Conservation (phyloP, 2,797 vertebrate genomes). For the Ceryle rudis region DNA sequence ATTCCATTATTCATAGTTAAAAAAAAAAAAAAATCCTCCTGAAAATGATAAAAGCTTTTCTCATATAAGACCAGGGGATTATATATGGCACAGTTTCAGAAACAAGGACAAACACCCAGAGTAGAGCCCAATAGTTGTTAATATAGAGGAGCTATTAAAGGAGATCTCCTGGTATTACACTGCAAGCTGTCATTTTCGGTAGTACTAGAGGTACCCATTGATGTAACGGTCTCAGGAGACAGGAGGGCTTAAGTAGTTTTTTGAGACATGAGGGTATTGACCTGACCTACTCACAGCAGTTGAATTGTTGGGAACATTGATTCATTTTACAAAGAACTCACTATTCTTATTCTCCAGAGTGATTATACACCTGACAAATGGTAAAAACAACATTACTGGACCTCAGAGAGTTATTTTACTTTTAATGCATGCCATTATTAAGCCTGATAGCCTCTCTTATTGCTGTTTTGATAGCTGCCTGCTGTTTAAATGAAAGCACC, state of each 20-base stretch:
- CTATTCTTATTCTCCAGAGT: constrained; percentile 74
- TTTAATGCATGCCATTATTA: constrained; percentile 62
- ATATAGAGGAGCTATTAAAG: constrained; percentile 36
- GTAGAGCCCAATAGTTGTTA: constrained; percentile 48
- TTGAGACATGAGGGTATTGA: constrained; percentile 61
- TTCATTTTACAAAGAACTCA: constrained; percentile 75
- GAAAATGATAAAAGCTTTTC: constrained; percentile 2
- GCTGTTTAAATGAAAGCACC: constrained; percentile 72
- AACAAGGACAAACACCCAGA: not conserved
- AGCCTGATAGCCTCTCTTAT: constrained; percentile 62
- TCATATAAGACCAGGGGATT: not conserved
- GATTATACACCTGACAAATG: constrained; percentile 77
- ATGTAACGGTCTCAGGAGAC: constrained; percentile 68
- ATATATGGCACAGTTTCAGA: not conserved
- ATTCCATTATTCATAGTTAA: not conserved
- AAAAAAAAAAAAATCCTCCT: not conserved
- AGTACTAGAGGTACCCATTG: constrained; percentile 44
- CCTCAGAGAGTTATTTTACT: constrained; percentile 63
- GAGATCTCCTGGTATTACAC: constrained; percentile 48
- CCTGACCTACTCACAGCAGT: constrained; percentile 72
- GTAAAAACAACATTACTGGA: constrained; percentile 71
- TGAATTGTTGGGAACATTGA: constrained; percentile 74
- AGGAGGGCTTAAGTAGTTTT: constrained; percentile 50
- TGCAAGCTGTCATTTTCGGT: constrained; percentile 53
- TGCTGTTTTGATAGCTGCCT: constrained; percentile 79